Evolutionary conservation across 1,140 invertebrate genomes (phyloP), one percentile per base, ranked within the genome.

Genomic region (Spodoptera litura): DNA sequence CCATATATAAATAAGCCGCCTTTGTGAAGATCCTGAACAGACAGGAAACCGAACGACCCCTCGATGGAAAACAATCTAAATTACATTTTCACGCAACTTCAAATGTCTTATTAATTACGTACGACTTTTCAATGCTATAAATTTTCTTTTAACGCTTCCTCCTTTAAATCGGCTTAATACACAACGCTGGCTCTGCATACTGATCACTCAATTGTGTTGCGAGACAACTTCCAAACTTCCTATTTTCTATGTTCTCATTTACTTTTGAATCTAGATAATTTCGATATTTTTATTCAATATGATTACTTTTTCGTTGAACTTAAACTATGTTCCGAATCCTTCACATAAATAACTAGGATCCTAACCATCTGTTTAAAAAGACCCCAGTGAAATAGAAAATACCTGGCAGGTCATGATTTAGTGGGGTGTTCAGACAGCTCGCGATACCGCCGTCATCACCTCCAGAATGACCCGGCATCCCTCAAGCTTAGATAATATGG

Each of bases 41-140:
- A 88, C 90, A 93, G 87, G 92, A 91, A 91, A 84, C 87, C 81
- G 59, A 62, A 81, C 81, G 89, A 87, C 93, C 91, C 82, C 91
- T 90, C 89, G 82, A 83, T 83, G 83, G 86, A 92, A 94, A 94
- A 94, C 93, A 94, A 94, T 94, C 93, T 94, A 94, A 94, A 94
- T 94, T 94, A 94, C 93, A 93, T 94, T 94, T 94, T 93, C 93
- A 94, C 93, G 93, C 93, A 93, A 94, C 93, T 94, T 93, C 91
- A 94, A 94, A 94, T 94, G 92, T 94, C 93, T 94, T 94, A 94
- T 94, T 94, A 94, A 94, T 94, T 94, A 89, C 91, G 80, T 84
- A 84, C 85, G 93, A 94, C 92, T 94, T 93, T 91, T 93, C 91
- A 92, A 93, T 94, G 93, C 89, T 86, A 94, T 94, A 94, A 93